A percentile compares a stretch with the other conserved stretches of the same genome.
These are phyloP conservation scores for Aplidium turbinatum DNA, from an alignment of 23 tunicate genomes.

Conservation along the genomic window DNA sequence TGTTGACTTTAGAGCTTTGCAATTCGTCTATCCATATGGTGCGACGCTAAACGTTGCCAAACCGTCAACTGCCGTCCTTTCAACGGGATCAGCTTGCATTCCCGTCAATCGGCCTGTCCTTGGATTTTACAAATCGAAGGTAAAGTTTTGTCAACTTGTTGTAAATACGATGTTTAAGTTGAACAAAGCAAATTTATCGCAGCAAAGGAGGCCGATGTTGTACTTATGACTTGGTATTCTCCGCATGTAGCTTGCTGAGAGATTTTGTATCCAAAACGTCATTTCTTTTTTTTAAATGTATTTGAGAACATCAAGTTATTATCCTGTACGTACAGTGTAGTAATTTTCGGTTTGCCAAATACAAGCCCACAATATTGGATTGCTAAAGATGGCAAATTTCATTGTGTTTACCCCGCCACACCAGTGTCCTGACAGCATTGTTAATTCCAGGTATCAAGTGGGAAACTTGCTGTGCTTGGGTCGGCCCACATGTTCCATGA, in stretches of 20 bases:
- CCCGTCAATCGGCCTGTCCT: constrained; percentile 96
- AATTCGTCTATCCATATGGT: constrained; percentile 97
- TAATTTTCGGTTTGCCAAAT: too few relatives aligned
- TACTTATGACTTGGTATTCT: too few relatives aligned
- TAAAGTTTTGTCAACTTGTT: constrained; percentile 17
- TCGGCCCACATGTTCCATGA: constrained; percentile 96
- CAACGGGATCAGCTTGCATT: constrained; percentile 89
- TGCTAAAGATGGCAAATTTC: too few relatives aligned
- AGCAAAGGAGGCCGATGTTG: too few relatives aligned
- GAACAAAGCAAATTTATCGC: too few relatives aligned
- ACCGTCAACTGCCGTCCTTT: constrained; percentile 88
- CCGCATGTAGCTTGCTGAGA: too few relatives aligned
- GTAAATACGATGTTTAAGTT: too few relatives aligned
- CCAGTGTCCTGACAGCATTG: too few relatives aligned
- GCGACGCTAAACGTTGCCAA: constrained; percentile 92
- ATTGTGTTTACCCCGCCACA: too few relatives aligned
- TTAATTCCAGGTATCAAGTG: constrained; percentile 32
- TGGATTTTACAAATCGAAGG: constrained; percentile 76
- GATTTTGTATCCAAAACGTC: neutral
- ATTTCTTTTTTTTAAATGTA: neutral
- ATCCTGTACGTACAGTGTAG: too few relatives aligned
- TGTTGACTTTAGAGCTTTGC: constrained; percentile 60
- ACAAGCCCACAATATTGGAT: too few relatives aligned
- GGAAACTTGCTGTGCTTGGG: constrained; percentile 95
- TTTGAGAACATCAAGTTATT: neutral